A percentile compares a stretch with the other conserved stretches of the same genome.
Evolutionary conservation across 1,140 invertebrate species (phyloP).

Genomic region (Meloidogyne chitwoodi): DNA sequence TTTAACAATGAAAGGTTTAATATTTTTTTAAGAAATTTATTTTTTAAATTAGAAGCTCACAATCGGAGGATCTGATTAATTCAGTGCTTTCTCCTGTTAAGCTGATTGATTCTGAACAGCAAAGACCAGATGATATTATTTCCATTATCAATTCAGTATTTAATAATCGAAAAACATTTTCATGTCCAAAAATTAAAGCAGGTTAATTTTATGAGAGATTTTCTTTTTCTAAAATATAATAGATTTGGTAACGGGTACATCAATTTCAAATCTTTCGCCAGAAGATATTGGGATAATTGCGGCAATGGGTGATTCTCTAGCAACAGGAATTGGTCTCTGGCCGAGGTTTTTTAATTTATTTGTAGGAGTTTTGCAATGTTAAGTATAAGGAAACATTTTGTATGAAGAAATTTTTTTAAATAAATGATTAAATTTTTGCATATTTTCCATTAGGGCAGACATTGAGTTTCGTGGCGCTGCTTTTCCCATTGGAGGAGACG

Average conservation of each 20-base stretch:
- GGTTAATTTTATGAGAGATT: constrained; percentile 15
- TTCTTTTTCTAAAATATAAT: constrained; percentile 33
- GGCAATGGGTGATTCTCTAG: constrained; percentile 46
- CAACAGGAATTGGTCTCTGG: constrained; percentile 55
- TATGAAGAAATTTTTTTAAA: too few species aligned
- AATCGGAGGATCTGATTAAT: constrained; percentile 37
- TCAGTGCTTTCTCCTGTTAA: constrained; percentile 37
- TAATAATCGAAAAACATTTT: constrained; percentile 35
- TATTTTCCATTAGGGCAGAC: constrained; percentile 17
- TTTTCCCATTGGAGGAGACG: constrained; percentile 57
- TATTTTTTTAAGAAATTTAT: too few species aligned
- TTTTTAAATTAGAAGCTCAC: too few species aligned
- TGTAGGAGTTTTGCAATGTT: too few species aligned
- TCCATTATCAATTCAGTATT: constrained; percentile 44
- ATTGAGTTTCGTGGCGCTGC: constrained; percentile 58
- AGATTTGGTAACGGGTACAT: constrained; percentile 42
- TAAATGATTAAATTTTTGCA: too few species aligned
- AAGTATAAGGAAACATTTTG: too few species aligned
- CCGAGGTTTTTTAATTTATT: constrained; percentile 22
- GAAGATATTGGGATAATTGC: constrained; percentile 50
- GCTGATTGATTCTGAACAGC: constrained; percentile 34
- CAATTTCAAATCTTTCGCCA: constrained; percentile 36
- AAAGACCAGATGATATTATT: constrained; percentile 34
- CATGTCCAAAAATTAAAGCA: constrained; percentile 14
- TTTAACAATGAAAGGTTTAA: not conserved